Evolutionary conservation across 2,797 vertebrate genomes (phyloP).

Genomic region (Tragopan temminckii): DNA sequence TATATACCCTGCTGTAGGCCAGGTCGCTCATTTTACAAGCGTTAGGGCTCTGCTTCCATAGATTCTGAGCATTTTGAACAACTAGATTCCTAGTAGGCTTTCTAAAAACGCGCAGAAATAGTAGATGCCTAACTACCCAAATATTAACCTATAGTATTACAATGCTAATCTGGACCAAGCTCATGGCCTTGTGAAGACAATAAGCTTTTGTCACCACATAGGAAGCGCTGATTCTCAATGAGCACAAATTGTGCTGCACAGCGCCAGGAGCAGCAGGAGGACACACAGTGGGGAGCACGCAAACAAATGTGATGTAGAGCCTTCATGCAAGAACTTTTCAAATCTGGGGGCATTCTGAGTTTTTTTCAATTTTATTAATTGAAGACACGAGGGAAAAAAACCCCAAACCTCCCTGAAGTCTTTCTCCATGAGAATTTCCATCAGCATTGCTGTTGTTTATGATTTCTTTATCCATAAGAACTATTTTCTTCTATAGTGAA

Average conservation of each 20-base stretch:
- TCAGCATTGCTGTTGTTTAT: accelerated
- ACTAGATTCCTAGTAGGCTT: not conserved
- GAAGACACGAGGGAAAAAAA: not conserved
- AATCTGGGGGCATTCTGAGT: not conserved
- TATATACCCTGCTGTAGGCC: too few relatives aligned
- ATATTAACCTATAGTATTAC: not conserved
- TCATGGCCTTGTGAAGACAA: not conserved
- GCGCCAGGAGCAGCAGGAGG: not conserved
- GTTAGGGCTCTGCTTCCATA: not conserved
- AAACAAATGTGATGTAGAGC: not conserved
- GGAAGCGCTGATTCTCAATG: too few relatives aligned
- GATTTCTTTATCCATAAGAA: not conserved
- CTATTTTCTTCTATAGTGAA: not conserved
- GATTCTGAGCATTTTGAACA: not conserved
- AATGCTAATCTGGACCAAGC: not conserved
- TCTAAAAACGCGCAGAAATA: not conserved
- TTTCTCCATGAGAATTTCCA: not conserved
- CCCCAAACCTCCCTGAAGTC: not conserved
- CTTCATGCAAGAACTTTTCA: not conserved
- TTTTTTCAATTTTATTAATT: not conserved
- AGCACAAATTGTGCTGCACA: not conserved
- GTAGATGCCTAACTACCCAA: not conserved
- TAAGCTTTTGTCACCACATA: not conserved
- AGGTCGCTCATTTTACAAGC: not conserved
- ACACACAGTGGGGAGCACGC: not conserved